A percentile compares a stretch with the other conserved stretches of the same genome.
Evolutionary conservation across 2,113 vertebrate species (phyloP).

Genomic region (Thamnophis sirtalis): DNA sequence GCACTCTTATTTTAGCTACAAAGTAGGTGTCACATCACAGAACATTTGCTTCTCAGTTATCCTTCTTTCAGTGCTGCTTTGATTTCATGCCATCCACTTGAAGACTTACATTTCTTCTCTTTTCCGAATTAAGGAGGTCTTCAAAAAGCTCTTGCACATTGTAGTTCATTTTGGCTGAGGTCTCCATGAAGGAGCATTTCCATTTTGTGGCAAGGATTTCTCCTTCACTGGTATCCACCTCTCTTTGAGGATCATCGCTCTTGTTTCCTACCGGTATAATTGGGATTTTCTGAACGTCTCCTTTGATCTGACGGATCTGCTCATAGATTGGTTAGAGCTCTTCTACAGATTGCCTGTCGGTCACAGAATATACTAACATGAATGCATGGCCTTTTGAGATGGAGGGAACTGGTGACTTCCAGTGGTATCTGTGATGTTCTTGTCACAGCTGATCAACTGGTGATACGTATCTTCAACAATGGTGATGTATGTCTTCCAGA

Average conservation of each 20-base stretch:
- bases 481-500: constrained; percentile 66
- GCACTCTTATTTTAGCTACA: background rate
- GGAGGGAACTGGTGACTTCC: constrained; percentile 73
- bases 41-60: constrained; percentile 69
- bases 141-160: constrained; percentile 73
- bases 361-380: constrained; percentile 70
- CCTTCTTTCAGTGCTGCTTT: constrained; percentile 58
- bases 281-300: constrained; percentile 54
- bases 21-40: constrained; percentile 59
- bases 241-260: constrained; percentile 58
- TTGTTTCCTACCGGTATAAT: constrained; percentile 72
- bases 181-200: constrained; percentile 75
- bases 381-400: constrained; percentile 73
- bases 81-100: constrained; percentile 67
- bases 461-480: constrained; percentile 71
- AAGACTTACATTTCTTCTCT: constrained; percentile 60
- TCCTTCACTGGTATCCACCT: constrained; percentile 63
- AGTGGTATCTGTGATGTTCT: constrained; percentile 71
- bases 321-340: constrained; percentile 71
- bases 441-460: constrained; percentile 74
- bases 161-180: constrained; percentile 66
- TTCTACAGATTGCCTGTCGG: constrained; percentile 67
- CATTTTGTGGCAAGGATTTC: constrained; percentile 63
- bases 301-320: constrained; percentile 70
- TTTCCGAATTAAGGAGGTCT: constrained; percentile 67